Base-by-base conservation (phyloP, 2,888 invertebrate species). In the Endotricha flammealis region DNA sequence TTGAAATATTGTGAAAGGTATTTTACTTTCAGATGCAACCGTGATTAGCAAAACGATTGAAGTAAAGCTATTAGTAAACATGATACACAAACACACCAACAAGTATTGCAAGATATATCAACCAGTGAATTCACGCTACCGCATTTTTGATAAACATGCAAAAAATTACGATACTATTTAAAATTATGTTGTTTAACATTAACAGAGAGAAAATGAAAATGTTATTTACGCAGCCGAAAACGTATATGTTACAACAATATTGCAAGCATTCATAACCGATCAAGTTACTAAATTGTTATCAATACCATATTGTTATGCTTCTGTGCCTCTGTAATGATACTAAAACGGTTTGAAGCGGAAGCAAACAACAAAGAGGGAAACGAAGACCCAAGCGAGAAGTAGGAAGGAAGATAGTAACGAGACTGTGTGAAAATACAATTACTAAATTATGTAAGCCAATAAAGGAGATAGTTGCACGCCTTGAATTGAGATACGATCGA, bases 391-490 rank as follows among this genome's bases (percentile, higher is more conserved):
- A 63, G 56, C 63, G 57, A 66, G 66, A 73, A 64, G 51, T 58
- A 77, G 77, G 78, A 82, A 81, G 79, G 73, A 64, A 57, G 52
- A 60, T 42, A 48, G 56, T 65, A 64, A 68, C 67, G 64, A 64
- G 66, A 57, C 63, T 72, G 67, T 81, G 76, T 69, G 78, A 76
- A 78, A 73, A 72, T 63, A 67, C 66, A 73, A 78, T 80, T 80
- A 76, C 62, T 57, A 57, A 62, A 59, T 81, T 75, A 81, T 70
- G 62, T 78, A 82, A 79, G 56, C 47, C 62, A 65, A 65, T 70
- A 59, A 69, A 57, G 65, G 66, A 66, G 76, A 75, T 72, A 77
- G 71, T 67, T 63, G 67, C 50, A 51, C 53, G 62, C 65, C 67
- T 69, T 66, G 65, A 64, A 20, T 20, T 20, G 20, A 52, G 63